Evolutionary conservation across 2,797 vertebrate species (phyloP), one percentile per base, ranked within the genome.

Genomic region (Pseudotriccus pelzelni): DNA sequence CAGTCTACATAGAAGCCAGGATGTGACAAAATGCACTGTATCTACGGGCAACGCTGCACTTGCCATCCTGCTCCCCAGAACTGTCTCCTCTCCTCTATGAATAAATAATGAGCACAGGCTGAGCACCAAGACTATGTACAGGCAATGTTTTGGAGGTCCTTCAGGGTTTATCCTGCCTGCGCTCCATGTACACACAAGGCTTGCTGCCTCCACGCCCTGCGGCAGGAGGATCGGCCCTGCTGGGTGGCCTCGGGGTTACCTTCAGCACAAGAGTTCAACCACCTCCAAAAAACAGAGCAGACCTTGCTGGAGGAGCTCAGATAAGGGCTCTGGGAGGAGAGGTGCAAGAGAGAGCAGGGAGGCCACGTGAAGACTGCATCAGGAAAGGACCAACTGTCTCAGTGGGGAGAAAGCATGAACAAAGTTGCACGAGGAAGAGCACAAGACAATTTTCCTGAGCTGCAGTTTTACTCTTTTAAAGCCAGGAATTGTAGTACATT

Each of bases 151-250:
- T 36, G 41, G n/a, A 55, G 44, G 15, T 10, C 18, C 58, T 9
- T 5, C 6, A 1, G 0, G 0, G 0, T 14, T 60, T 6, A 43
- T 19, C 10, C 14, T 17, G 20, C 32, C 17, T 15, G 32, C 10
- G 1, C 13, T 36, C 49, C 27, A 7, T 0, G 0, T 0, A 10
- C 32, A 3, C 3, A 1, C 55, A 10, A 8, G 47, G 50, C 41
- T 84, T 25, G 14, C 16, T 60, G 41, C 58, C n/a, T 46, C 52
- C 19, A 23, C 11, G 32, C 37, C 25, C 50, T 5, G 0, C 0
- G 6, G 66, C 41, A 46, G n/a, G 14, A 44, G 30, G 9, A 17
- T 3, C 1, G 1, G 37, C 19, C 23, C 52, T 43, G 18, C 44
- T 9, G 3, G 12, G 25, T 5, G 4, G 56, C 30, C 25, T 4